These are phyloP conservation scores for Sorex araneus DNA, from an alignment of 2,113 vertebrate species.

Conservation along the genomic window DNA sequence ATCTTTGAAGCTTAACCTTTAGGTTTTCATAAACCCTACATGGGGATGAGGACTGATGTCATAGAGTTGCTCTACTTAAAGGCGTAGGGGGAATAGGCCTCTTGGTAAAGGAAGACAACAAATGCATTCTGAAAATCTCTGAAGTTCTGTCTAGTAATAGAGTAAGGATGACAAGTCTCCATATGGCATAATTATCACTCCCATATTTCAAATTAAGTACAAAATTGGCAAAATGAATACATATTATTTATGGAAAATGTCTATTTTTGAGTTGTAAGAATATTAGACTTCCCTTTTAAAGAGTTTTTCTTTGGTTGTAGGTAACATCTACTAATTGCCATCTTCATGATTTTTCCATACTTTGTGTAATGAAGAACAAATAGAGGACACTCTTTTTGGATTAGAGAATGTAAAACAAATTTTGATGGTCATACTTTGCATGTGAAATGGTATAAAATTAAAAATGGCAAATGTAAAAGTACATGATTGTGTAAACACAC, in stretches of 20 bases:
- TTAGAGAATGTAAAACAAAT: conserved; percentile 37
- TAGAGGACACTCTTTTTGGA: background rate
- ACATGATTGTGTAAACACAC: background rate
- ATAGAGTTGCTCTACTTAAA: background rate
- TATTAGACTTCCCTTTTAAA: background rate
- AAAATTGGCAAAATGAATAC: background rate
- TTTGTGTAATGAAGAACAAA: background rate
- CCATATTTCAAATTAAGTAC: background rate
- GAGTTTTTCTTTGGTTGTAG: background rate
- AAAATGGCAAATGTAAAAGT: background rate
- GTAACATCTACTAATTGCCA: conserved; percentile 1
- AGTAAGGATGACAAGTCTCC: background rate
- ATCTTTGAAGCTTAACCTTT: background rate
- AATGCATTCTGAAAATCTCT: background rate
- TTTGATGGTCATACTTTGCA: background rate
- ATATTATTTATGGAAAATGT: background rate
- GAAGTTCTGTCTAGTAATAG: background rate
- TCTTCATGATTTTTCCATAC: background rate
- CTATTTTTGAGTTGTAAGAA: background rate
- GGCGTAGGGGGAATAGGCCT: background rate
- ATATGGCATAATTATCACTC: background rate
- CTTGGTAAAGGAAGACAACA: background rate
- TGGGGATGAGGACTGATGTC: background rate
- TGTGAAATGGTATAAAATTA: background rate
- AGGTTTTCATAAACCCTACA: background rate